These are phyloP conservation scores for Drosophila anomalata DNA, from an alignment of 2,888 invertebrate species.

Conservation along the genomic window DNA sequence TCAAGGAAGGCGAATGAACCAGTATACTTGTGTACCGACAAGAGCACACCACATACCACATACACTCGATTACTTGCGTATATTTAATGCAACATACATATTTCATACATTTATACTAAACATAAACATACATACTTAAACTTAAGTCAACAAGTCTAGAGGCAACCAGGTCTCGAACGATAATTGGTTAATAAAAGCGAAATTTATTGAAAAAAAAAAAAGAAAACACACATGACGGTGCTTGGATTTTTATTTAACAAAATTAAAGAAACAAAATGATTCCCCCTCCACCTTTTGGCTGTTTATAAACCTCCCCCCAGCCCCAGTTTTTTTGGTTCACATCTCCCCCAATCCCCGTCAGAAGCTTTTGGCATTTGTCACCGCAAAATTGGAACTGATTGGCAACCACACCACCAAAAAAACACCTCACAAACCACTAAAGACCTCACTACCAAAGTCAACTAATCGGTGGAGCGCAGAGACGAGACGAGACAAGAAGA, in stretches of 20 bases:
- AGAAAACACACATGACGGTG: constrained; percentile 49
- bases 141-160: constrained; percentile 59
- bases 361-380: constrained; percentile 58
- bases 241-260: constrained; percentile 70
- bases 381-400: constrained; percentile 63
- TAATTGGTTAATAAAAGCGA: constrained; percentile 78
- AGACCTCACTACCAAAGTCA: constrained; percentile 19
- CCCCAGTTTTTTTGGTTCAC: constrained; percentile 34
- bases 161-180: constrained; percentile 45
- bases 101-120: constrained; percentile 78
- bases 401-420: constrained; percentile 27
- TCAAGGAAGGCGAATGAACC: constrained; percentile 44
- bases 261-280: constrained; percentile 45
- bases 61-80: constrained; percentile 42
- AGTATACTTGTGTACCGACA: constrained; percentile 58
- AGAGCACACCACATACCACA: constrained; percentile 37
- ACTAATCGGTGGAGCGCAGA: constrained; percentile 37
- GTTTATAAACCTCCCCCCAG: constrained; percentile 28
- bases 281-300: constrained; percentile 34
- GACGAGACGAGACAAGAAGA: constrained; percentile 36
- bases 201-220: constrained; percentile 62
- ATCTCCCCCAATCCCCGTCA: constrained; percentile 50
- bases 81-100: constrained; percentile 65
- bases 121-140: constrained; percentile 69
- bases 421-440: constrained; percentile 32